Evolutionary conservation across 1,140 invertebrate genomes (phyloP), one percentile per base, ranked within the genome.

Genomic region (Lerema accius): DNA sequence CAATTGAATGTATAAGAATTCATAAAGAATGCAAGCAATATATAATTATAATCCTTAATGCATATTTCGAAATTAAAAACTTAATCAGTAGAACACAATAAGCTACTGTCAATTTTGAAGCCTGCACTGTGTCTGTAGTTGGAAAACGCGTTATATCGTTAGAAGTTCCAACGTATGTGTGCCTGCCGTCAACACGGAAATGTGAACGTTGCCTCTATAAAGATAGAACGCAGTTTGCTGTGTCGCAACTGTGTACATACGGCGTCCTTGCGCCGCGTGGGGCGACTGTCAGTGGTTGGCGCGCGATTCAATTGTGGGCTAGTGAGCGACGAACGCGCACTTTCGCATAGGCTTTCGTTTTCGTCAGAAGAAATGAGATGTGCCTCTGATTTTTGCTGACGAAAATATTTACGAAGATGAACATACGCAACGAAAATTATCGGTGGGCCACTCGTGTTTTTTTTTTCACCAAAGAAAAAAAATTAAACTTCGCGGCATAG

Each of bases 271-370:
- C 63, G 16, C 26, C 35, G 71, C 64, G 80, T 76, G 79, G 79
- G 83, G 75, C 53, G 49, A 23, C 67, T 46, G 51, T 55, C 28
- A 66, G 72, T 82, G 80, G 83, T 65, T 71, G 74, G 82, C 83
- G 84, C 65, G 79, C 75, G 67, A 82, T 86, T 90, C 85, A 90
- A 90, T 86, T 80, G 77, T 73, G 48, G 46, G 32, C 51, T 39
- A 64, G 70, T 68, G 53, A 69, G 48, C 83, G 66, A 65, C 78
- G 72, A 74, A 66, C 43, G 75, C 77, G 78, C 82, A 87, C 82
- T 84, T 82, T 86, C 84, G 73, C 82, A 63, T 68, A 80, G 74
- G 74, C 79, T 86, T 86, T 86, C 80, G 72, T 76, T 89, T 86
- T 86, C 78, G 61, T 77, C 69, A 61, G 62, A 58, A 23, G 70